Base-by-base conservation (phyloP, 2,888 invertebrate genomes). In the Eupithecia tripunctaria region DNA sequence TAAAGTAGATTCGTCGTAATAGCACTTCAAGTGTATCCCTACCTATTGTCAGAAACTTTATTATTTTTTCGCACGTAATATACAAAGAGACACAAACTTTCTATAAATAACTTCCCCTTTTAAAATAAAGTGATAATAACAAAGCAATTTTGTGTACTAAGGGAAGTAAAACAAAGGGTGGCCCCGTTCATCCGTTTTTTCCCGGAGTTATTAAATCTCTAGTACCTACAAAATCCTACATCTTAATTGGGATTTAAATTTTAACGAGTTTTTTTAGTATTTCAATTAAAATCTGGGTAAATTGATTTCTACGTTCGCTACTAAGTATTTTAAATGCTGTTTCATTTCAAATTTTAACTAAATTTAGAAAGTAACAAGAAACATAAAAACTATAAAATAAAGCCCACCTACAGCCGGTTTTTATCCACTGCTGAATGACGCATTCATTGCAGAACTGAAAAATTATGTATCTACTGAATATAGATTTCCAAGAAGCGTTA, bases 71-170 rank as follows among this genome's bases (percentile, higher is more conserved):
- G 1, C 8, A 51, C 51, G 47, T n/a, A 47, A 47, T n/a, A 8
- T 47, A n/a, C 7, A 47, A n/a, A 47, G 47, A 2, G 47, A 7
- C 7, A 47, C n/a, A n/a, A 63, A 18, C 14, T 62, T 62, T n/a
- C 62, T 62, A 62, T 18, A 62, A 32, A 62, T 32, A 63, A 36
- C 21, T 32, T 21, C 4, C 63, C 38, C 32, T 14, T 41, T 36
- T 38, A 36, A 21, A 63, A 63, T 21, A 63, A 63, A 63, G 38
- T 36, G 32, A 63, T 63, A 63, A 63, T 38, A 63, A 63, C 38
- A 63, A 63, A 63, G 63, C 38, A n/a, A 47, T 56, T 21, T 14
- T 12, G 47, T 51, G 38, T 60, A 60, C 60, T 29, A 59, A 67
- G 36, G 38, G 59, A 25, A 25, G 32, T 43, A 21, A 47, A 41